These are phyloP conservation scores for Drosophila kepulauana DNA, from an alignment of 1,140 invertebrate species.

Conservation along the genomic window DNA sequence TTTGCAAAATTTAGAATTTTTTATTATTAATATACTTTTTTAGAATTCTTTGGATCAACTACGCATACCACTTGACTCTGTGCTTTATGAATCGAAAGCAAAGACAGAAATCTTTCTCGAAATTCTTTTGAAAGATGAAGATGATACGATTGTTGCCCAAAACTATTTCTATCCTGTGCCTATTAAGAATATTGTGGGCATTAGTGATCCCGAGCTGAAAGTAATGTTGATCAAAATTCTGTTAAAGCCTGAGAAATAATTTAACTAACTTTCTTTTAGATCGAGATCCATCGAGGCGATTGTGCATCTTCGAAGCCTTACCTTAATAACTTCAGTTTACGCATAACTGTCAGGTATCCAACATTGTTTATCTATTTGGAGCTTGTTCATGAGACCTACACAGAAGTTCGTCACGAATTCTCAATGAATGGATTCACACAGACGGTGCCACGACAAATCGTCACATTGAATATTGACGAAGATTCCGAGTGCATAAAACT, in stretches of 20 bases:
- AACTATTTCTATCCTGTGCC: constrained; percentile 66
- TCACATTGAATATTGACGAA: constrained; percentile 65
- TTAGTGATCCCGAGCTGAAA: constrained; percentile 52
- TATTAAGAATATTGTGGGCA: constrained; percentile 62
- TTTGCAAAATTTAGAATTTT: not conserved
- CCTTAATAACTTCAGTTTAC: constrained; percentile 79
- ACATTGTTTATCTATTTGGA: constrained; percentile 81
- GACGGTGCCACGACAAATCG: constrained; percentile 60
- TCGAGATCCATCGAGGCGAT: constrained; percentile 50
- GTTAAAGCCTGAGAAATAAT: not conserved
- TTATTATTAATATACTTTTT: not conserved
- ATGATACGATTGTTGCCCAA: constrained; percentile 31
- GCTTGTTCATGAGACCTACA: constrained; percentile 53
- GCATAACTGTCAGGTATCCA: constrained; percentile 67
- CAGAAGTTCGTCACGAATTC: constrained; percentile 66
- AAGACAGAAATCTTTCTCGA: constrained; percentile 63
- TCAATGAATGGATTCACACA: constrained; percentile 84
- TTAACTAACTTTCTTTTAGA: constrained; percentile 14
- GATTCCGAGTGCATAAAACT: constrained; percentile 52
- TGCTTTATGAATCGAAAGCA: constrained; percentile 40
- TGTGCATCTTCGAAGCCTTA: constrained; percentile 41
- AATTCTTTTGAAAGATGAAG: constrained; percentile 48
- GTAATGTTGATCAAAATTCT: constrained; percentile 11
- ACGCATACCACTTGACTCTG: constrained; percentile 38
- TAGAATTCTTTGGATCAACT: constrained; percentile 40